phyloP scores from a whole-genome alignment of 2,797 vertebrate species.

The Chloroceryle amazona region DNA sequence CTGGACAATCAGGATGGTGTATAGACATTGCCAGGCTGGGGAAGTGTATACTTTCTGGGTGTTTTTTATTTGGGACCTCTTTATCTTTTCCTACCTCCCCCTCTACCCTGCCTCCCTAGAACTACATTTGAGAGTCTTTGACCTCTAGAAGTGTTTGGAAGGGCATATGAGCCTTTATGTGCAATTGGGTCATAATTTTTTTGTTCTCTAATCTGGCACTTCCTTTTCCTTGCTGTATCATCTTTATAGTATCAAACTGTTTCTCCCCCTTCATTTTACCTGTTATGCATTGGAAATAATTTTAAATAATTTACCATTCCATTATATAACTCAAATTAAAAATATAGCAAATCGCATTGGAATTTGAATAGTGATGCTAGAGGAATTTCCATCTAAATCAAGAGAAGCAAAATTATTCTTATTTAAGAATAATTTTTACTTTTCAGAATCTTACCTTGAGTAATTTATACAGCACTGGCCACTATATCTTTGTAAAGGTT shows the following conservation, averaged over 20 bases:
- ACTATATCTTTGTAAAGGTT: constrained; percentile 69
- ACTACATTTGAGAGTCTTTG: background rate
- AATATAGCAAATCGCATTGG: constrained; percentile 35
- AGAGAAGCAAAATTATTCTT: constrained; percentile 41
- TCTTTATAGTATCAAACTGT: background rate
- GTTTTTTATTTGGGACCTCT: fast-evolving
- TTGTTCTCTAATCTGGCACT: background rate
- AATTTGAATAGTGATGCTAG: background rate
- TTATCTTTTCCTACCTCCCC: background rate
- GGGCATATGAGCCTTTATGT: background rate
- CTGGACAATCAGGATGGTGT: background rate
- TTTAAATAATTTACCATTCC: background rate
- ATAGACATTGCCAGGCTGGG: background rate
- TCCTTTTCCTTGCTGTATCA: background rate
- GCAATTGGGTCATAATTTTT: background rate
- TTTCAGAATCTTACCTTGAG: constrained; percentile 50
- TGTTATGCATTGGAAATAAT: background rate
- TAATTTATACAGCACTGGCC: constrained; percentile 64
- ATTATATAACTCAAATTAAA: constrained; percentile 44
- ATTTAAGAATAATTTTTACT: constrained; percentile 56
- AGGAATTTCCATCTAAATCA: constrained; percentile 39
- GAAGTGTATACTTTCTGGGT: background rate
- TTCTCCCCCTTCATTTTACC: background rate
- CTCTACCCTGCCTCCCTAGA: background rate
- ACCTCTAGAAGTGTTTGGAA: background rate